phyloP scores from a whole-genome alignment of 2,888 invertebrate species.

The Pammene fasciana region DNA sequence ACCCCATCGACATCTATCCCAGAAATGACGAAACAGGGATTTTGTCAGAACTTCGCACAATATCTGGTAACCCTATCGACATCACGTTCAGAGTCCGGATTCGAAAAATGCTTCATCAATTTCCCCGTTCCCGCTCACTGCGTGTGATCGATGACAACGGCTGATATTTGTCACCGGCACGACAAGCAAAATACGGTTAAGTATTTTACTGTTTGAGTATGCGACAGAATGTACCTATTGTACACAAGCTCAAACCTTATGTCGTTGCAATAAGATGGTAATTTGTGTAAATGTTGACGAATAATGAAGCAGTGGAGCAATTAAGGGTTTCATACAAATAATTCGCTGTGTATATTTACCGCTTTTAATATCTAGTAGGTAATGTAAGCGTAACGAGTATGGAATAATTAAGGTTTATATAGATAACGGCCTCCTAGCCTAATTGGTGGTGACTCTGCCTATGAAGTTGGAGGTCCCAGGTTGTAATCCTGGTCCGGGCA shows the following conservation, averaged over 20 bases:
- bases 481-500: no score
- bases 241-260: neutral
- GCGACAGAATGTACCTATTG: neutral
- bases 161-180: conserved; percentile 65
- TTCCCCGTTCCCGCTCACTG: conserved; percentile 66
- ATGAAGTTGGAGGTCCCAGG: no score
- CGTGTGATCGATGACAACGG: conserved; percentile 65
- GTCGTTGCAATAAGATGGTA: neutral
- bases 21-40: neutral
- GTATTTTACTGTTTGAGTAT: conserved; percentile 42
- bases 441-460: no score
- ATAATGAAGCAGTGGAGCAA: conserved; percentile 13
- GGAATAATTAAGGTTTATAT: neutral
- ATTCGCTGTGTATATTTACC: conserved; percentile 14
- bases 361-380: conserved; percentile 8
- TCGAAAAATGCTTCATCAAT: conserved; percentile 68
- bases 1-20: no score
- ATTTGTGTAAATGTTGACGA: neutral
- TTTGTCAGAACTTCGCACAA: neutral
- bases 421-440: no score
- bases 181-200: conserved; percentile 54
- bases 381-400: conserved; percentile 2
- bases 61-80: conserved; percentile 10
- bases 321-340: conserved; percentile 17
- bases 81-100: conserved; percentile 52